phyloP scores from a whole-genome alignment of 2,113 vertebrate genomes.

The Petroica traversi region DNA sequence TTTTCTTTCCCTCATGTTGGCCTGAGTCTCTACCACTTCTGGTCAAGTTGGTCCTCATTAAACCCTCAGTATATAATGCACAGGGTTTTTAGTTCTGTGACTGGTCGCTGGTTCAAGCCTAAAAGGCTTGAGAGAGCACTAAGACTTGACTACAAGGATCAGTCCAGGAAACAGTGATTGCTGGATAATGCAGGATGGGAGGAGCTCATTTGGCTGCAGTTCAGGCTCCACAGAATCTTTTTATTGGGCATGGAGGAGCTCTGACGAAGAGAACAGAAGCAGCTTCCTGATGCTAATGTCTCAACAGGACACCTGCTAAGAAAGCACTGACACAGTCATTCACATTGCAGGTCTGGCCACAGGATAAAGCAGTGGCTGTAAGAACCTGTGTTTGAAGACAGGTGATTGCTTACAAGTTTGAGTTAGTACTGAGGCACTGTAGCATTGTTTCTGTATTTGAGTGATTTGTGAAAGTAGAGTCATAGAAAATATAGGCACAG shows the following conservation, averaged over 20 bases:
- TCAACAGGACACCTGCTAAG: not conserved
- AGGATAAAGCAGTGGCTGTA: not conserved
- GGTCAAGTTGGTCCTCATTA: not conserved
- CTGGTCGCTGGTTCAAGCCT: not conserved
- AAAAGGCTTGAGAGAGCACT: not conserved
- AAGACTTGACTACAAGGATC: not conserved
- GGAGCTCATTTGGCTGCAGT: slow-evolving; percentile 5
- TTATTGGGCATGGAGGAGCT: not conserved
- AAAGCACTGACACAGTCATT: not conserved
- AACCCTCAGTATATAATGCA: not conserved
- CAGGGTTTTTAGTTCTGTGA: not conserved
- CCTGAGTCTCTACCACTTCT: not conserved
- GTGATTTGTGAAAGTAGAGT: not conserved
- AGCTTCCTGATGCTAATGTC: not conserved
- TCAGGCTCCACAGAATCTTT: not conserved
- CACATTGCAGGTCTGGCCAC: not conserved
- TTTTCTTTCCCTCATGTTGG: not conserved
- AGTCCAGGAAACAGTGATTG: not conserved
- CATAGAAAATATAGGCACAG: not conserved
- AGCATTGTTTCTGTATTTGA: not conserved
- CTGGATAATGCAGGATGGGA: not conserved
- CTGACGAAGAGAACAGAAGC: not conserved
- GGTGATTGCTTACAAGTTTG: not conserved
- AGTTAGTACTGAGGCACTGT: not conserved
- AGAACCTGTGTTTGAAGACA: not conserved